A percentile compares a stretch with the other conserved stretches of the same genome.
These are phyloP conservation scores for Charanyca ferruginea DNA, from an alignment of 2,888 invertebrate genomes.

Conservation along the genomic window DNA sequence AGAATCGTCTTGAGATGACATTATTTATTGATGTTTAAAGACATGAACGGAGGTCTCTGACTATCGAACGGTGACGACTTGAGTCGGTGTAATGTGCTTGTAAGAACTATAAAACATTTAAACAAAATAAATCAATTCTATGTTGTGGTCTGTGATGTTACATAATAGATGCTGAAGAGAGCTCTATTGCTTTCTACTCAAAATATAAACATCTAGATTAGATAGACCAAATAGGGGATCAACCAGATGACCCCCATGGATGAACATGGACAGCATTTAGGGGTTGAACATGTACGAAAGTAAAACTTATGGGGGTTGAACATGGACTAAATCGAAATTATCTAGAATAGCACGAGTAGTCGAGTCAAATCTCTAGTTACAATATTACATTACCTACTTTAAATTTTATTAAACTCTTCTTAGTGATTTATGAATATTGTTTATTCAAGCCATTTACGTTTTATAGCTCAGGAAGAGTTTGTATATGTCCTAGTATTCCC, in stretches of 20 bases:
- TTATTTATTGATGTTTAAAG: conserved; percentile 57
- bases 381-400: background rate
- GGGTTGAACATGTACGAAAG: too few relatives aligned
- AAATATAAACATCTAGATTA: background rate
- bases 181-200: background rate
- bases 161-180: background rate
- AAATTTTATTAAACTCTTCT: conserved; percentile 9
- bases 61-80: conserved; percentile 20
- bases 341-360: background rate
- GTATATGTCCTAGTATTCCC: conserved; percentile 23
- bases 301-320: too few relatives aligned
- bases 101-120: conserved; percentile 22
- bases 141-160: background rate
- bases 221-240: too few relatives aligned
- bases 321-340: background rate
- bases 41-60: conserved; percentile 43
- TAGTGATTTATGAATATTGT: conserved; percentile 15
- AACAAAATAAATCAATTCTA: conserved; percentile 20
- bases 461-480: conserved; percentile 41
- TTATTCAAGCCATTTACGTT: conserved; percentile 19
- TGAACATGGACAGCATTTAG: too few relatives aligned
- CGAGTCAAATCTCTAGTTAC: background rate
- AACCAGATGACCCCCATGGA: too few relatives aligned
- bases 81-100: conserved; percentile 11
- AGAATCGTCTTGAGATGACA: conserved; percentile 37